Base-by-base conservation (phyloP, 2,113 vertebrate species). In the Paramisgurnus dabryanus region DNA sequence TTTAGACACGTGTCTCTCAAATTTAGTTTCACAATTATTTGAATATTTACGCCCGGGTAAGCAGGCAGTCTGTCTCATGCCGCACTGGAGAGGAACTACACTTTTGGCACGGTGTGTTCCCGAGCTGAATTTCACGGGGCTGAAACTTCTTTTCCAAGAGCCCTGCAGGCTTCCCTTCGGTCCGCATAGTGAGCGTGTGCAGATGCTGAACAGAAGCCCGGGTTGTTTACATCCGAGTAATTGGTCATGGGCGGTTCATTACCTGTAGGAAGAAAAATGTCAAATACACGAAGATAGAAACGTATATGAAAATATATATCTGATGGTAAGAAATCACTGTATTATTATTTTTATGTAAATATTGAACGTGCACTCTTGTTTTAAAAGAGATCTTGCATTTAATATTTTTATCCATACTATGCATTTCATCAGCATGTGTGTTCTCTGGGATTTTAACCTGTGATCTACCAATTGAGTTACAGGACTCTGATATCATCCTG, bases 31-130 rank as follows among this genome's bases (percentile, higher is more conserved):
- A 9, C 58, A 4, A 49, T 81, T 80, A 58, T 78, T 78, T 10
- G 74, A 66, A 84, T 78, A 82, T 84, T 78, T 60, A 78, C 34
- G 78, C 63, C 60, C 39, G 57, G 70, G 60, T 65, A 78, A 71
- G 43, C 70, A 57, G 78, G 61, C 75, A 82, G 78, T 84, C 85
- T 80, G 67, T 79, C 61, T 66, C 15, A 41, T 18, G 66, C 70
- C 2, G 58, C 13, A 65, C 40, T 65, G 58, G 76, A 82, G 61
- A 71, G 45, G 55, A 67, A 74, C 41, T 76, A 49, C 47, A n/a
- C 65, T 64, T 50, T 80, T 84, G 78, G 72, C 78, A 80, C 5
- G 18, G 11, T 57, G 45, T 68, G 45, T 68, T 58, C 69, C 53
- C 22, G 49, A 53, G 53, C 34, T 45, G 64, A 58, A 41, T 82